Percentiles rank a stretch among this genome's conserved stretches.
Conservation (phyloP, 2,797 vertebrate genomes). For the Myotis daubentonii region DNA sequence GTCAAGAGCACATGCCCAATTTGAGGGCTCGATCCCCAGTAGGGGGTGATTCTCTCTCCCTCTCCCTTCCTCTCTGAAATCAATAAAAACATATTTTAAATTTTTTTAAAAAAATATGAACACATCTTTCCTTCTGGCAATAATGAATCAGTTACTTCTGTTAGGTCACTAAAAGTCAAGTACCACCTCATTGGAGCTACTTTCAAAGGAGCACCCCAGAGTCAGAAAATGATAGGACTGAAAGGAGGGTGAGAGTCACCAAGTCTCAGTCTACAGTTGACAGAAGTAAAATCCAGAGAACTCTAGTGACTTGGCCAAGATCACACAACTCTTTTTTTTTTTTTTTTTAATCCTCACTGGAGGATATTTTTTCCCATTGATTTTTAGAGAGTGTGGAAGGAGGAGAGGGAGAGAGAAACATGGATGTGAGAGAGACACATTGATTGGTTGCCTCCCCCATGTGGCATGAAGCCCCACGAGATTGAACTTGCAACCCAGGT, state of each 20-base stretch:
- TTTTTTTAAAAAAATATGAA: not conserved
- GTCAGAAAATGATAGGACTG: not conserved
- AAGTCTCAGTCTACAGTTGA: not conserved
- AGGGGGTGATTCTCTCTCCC: no score
- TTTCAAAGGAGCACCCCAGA: not conserved
- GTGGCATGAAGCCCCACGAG: no score
- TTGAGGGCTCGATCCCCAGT: not conserved
- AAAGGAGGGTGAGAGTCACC: not conserved
- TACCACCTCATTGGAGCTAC: not conserved
- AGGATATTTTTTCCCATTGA: no score
- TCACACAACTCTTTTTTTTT: not conserved
- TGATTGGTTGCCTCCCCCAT: no score
- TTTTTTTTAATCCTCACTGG: no score
- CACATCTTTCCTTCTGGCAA: not conserved
- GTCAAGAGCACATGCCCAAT: no score
- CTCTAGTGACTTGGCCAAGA: not conserved
- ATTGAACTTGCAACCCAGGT: no score
- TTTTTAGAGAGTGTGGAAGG: no score
- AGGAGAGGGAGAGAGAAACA: no score
- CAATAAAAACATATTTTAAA: not conserved
- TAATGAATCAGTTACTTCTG: not conserved
- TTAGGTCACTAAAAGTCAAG: not conserved
- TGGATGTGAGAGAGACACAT: no score
- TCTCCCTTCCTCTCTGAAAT: no score
- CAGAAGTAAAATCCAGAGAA: not conserved